Conservation (phyloP, 2,888 invertebrate genomes). For the Phania funesta region DNA sequence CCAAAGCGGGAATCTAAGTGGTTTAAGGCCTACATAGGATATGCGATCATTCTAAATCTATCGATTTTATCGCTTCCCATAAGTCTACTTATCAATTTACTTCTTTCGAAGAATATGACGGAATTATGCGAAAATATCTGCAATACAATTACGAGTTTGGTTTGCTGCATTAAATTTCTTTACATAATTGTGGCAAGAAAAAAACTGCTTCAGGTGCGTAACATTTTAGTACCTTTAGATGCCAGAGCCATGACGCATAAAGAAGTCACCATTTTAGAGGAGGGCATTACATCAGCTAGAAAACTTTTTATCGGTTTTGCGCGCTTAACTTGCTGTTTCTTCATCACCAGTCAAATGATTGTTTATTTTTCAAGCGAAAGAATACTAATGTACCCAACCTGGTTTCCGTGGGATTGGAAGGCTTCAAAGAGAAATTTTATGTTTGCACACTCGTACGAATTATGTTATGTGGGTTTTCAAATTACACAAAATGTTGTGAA, state of each 20-base stretch:
- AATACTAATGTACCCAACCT: slow-evolving; percentile 71
- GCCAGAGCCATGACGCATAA: slow-evolving; percentile 57
- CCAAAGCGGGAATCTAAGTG: slow-evolving; percentile 62
- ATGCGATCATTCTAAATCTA: slow-evolving; percentile 68
- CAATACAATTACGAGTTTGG: slow-evolving; percentile 65
- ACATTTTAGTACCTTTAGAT: slow-evolving; percentile 71
- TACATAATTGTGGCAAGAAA: slow-evolving; percentile 68
- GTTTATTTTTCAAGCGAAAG: slow-evolving; percentile 66
- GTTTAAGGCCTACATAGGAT: slow-evolving; percentile 69
- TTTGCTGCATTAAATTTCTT: slow-evolving; percentile 71
- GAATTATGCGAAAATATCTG: slow-evolving; percentile 72
- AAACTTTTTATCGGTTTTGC: slow-evolving; percentile 60
- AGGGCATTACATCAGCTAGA: slow-evolving; percentile 58
- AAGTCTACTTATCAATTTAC: slow-evolving; percentile 67
- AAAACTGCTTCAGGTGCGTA: slow-evolving; percentile 68
- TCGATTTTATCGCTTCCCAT: slow-evolving; percentile 63
- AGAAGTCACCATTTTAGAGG: slow-evolving; percentile 68
- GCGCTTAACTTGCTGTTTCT: slow-evolving; percentile 29
- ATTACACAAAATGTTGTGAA: no score
- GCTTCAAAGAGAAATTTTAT: slow-evolving; percentile 64
- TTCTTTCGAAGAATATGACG: slow-evolving; percentile 67
- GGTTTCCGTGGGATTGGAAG: slow-evolving; percentile 75
- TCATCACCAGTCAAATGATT: slow-evolving; percentile 61
- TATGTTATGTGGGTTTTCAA: no score
- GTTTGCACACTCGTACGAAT: no score